Percentiles rank a stretch among this genome's conserved stretches.
phyloP scores from a whole-genome alignment of 2,113 vertebrate genomes.

The Tiliqua scincoides region DNA sequence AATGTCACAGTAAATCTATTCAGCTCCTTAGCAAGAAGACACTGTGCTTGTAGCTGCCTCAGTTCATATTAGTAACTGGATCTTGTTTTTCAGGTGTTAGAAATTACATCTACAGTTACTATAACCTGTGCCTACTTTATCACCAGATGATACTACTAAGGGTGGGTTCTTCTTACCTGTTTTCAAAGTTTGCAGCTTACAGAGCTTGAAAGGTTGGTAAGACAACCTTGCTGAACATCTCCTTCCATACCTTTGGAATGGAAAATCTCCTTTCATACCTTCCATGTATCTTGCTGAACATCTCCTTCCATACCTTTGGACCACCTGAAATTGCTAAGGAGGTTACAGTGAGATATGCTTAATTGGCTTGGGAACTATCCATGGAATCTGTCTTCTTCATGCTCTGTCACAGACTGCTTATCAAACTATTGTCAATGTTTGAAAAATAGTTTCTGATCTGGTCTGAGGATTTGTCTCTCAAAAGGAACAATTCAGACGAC shows the following conservation, averaged over 20 bases:
- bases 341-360: too few species aligned
- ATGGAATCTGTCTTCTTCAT: too few species aligned
- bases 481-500: too few species aligned
- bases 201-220: slow-evolving; percentile 40
- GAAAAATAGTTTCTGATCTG: too few species aligned
- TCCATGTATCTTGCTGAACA: slow-evolving; percentile 41
- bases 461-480: too few species aligned
- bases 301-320: background rate
- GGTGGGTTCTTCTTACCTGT: slow-evolving; percentile 38
- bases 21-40: slow-evolving; percentile 44
- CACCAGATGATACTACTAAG: slow-evolving; percentile 45
- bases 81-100: slow-evolving; percentile 53
- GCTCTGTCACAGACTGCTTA: too few species aligned
- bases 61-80: slow-evolving; percentile 59
- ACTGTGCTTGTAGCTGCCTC: slow-evolving; percentile 25
- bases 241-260: background rate
- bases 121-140: slow-evolving; percentile 51
- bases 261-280: too few species aligned
- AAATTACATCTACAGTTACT: slow-evolving; percentile 46
- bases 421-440: too few species aligned
- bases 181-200: slow-evolving; percentile 51
- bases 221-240: slow-evolving; percentile 34
- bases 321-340: too few species aligned
- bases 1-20: slow-evolving; percentile 46
- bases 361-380: too few species aligned